Evolutionary conservation across 2,888 invertebrate species (phyloP), one percentile per base, ranked within the genome.

Genomic region (Eupeodes latifasciatus): DNA sequence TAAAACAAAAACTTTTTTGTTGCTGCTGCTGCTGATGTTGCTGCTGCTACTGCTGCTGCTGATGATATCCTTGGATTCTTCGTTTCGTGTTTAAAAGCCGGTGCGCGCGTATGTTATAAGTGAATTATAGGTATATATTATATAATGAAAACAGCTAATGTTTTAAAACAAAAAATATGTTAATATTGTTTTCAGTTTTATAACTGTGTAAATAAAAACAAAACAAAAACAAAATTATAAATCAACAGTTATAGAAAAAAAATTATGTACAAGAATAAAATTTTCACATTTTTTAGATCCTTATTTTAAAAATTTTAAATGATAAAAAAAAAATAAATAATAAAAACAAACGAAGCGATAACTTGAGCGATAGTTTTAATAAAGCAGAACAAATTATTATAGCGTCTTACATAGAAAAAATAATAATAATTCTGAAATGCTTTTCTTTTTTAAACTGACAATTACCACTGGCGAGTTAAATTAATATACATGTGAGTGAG

Each of bases 291-390:
- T 77, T 76, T 75, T 76, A 75, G 84, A 74, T 81, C 72, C 67
- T 62, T 87, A 72, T 83, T 87, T 88, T 62, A 77, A 81, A 75
- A 81, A 76, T 77, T 71, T 55, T 36, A 66, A 77, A 69, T 19
- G 27, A 62, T 72, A 49, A 36, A 49, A 64, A 62, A 67, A 59
- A 55, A 53, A 16, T 34, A 44, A 61, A 27, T 5, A 59, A 40
- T 47, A 34, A 47, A 69, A 62, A 51, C 62, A 76, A 78, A 44
- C 16, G 55, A 79, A 78, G 62, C 16, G 66, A 78, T 74, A 69
- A 75, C 83, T 53, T 77, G 72, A 88, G 59, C 81, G 59, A 78
- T 81, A 78, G 85, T 85, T 88, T 81, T 85, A 88, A 88, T 88
- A 85, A 88, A 87, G 74, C 53, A 12, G 53, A 67, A 66, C 57